Evolutionary conservation across 2,113 vertebrate genomes (phyloP).

Genomic region (Saimiri boliviensis): DNA sequence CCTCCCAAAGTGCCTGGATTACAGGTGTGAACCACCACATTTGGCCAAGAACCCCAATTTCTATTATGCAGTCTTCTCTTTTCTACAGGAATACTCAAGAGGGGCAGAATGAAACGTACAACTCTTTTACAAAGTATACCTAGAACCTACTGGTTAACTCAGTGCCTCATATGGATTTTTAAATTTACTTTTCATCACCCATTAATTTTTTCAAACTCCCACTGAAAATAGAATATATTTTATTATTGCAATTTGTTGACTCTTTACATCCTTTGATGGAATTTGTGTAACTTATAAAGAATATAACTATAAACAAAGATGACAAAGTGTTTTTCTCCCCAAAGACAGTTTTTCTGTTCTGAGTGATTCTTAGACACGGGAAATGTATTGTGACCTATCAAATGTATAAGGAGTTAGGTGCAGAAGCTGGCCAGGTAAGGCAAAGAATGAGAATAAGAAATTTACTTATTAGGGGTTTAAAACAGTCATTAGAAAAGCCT

Average conservation of each 20-base stretch:
- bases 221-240: background rate
- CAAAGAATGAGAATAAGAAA: conserved; percentile 40
- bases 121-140: background rate
- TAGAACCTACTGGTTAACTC: background rate
- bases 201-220: background rate
- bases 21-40: no score
- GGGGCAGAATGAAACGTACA: background rate
- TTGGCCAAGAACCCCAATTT: background rate
- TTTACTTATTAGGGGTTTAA: background rate
- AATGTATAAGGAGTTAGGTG: background rate
- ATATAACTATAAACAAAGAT: background rate
- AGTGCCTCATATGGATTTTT: background rate
- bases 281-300: conserved; percentile 18
- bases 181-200: background rate
- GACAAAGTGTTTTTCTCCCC: background rate
- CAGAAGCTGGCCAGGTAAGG: background rate
- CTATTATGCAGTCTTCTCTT: background rate
- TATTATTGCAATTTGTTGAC: background rate
- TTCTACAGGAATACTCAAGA: background rate
- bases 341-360: background rate
- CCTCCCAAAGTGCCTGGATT: no score
- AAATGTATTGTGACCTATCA: background rate
- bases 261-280: background rate
- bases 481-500: conserved; percentile 3
- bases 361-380: background rate